Conservation (phyloP, 2,113 vertebrate species). For the Pachypanchax playfairii region DNA sequence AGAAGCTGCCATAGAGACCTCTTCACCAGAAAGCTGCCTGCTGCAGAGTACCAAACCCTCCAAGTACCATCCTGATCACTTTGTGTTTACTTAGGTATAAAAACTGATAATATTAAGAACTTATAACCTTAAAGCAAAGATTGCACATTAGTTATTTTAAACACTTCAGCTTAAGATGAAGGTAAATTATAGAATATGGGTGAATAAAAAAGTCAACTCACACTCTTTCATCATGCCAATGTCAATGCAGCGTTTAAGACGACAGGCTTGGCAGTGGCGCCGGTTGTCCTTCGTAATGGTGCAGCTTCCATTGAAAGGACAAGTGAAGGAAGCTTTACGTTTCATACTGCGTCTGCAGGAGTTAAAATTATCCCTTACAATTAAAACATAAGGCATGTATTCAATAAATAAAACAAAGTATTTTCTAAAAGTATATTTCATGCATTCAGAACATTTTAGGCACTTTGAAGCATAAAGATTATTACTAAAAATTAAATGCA, state of each 20-base stretch:
- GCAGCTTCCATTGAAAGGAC: constrained; percentile 93
- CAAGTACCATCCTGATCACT: too few species aligned
- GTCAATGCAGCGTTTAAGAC: constrained; percentile 93
- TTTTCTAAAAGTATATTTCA: too few species aligned
- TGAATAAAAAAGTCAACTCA: constrained; percentile 78
- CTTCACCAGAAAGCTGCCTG: neutral
- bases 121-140: neutral
- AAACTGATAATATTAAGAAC: neutral
- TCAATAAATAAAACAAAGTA: neutral
- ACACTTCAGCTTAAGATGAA: neutral
- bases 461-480: neutral
- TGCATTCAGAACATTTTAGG: too few species aligned
- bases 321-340: constrained; percentile 92
- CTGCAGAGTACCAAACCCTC: too few species aligned
- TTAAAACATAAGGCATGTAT: neutral
- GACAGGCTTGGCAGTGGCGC: constrained; percentile 95
- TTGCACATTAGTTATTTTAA: neutral
- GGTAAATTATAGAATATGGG: too few species aligned
- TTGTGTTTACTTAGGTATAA: too few species aligned
- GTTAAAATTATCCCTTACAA: constrained; percentile 7
- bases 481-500: neutral
- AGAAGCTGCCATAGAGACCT: neutral
- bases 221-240: constrained; percentile 99
- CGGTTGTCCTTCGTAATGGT: constrained; percentile 98
- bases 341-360: constrained; percentile 93